phyloP scores from a whole-genome alignment of 2,888 invertebrate genomes.

The Chesias legatella region DNA sequence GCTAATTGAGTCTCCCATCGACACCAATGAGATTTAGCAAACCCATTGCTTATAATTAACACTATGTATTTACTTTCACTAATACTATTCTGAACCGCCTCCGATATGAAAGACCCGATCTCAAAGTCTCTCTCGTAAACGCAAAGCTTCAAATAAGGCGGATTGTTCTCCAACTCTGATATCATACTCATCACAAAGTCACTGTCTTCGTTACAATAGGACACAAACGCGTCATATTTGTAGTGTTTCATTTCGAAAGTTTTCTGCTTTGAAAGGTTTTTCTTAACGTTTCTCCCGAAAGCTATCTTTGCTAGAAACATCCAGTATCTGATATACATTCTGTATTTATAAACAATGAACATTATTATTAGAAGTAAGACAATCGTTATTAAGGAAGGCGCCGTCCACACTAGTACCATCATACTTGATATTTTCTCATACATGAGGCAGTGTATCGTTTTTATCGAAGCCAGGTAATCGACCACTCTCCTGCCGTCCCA shows the following conservation, averaged over 20 bases:
- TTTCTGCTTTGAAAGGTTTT: constrained; percentile 32
- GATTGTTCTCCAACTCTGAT: constrained; percentile 79
- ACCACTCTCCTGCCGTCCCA: constrained; percentile 67
- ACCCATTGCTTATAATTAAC: constrained; percentile 83
- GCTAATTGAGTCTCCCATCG: constrained; percentile 85
- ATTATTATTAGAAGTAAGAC: constrained; percentile 48
- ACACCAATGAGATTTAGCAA: constrained; percentile 87
- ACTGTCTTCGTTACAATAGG: constrained; percentile 81
- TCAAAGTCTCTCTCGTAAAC: constrained; percentile 86
- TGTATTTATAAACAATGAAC: constrained; percentile 56
- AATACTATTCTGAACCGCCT: constrained; percentile 83
- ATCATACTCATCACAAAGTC: constrained; percentile 82
- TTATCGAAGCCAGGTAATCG: constrained; percentile 63
- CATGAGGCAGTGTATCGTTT: constrained; percentile 58
- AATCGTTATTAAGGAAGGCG: constrained; percentile 57
- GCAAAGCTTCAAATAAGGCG: constrained; percentile 82
- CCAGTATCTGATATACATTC: constrained; percentile 78
- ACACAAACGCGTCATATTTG: constrained; percentile 82
- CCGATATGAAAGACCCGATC: constrained; percentile 82
- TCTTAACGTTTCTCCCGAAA: constrained; percentile 61
- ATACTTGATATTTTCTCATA: constrained; percentile 60
- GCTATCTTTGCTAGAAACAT: constrained; percentile 77
- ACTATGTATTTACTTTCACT: constrained; percentile 83
- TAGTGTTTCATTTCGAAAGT: constrained; percentile 46
- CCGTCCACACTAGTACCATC: constrained; percentile 65